Percentiles rank a stretch among this genome's conserved stretches.
These are phyloP conservation scores for Pangasius krempfi DNA, from an alignment of 2,797 vertebrate genomes.

Conservation along the genomic window DNA sequence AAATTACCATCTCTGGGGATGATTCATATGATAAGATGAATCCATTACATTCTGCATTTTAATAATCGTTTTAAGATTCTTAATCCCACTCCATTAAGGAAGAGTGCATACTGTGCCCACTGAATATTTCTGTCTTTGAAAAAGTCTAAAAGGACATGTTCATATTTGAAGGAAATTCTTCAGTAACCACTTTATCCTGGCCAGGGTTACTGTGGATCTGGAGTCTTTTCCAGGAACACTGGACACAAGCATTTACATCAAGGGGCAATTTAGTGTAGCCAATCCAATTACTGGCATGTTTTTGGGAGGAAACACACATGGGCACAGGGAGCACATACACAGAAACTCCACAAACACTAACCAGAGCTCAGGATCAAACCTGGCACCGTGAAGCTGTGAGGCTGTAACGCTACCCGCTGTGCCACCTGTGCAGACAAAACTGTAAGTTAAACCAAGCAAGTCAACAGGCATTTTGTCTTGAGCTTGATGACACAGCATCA, in stretches of 20 bases:
- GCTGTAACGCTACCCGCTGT: neutral
- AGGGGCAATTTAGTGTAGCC: neutral
- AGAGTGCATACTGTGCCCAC: neutral
- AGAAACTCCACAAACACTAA: neutral
- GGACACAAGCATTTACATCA: neutral
- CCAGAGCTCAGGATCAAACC: neutral
- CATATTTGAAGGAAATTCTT: neutral
- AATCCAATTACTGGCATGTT: neutral
- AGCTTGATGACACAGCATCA: neutral
- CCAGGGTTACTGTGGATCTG: neutral
- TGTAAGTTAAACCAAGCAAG: neutral
- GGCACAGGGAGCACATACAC: neutral
- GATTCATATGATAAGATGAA: neutral
- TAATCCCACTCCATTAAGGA: constrained; percentile 4
- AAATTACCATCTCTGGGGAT: neutral
- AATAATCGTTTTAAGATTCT: neutral
- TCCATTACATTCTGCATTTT: neutral
- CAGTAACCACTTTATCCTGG: neutral
- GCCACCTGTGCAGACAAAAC: neutral
- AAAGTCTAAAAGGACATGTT: neutral
- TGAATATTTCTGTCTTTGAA: constrained; percentile 1
- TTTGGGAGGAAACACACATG: neutral
- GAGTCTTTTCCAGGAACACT: neutral
- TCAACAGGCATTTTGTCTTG: neutral
- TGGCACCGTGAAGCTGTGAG: neutral